These are phyloP conservation scores for Hydrotaea cyrtoneurina DNA, from an alignment of 2,888 invertebrate genomes.

Conservation along the genomic window DNA sequence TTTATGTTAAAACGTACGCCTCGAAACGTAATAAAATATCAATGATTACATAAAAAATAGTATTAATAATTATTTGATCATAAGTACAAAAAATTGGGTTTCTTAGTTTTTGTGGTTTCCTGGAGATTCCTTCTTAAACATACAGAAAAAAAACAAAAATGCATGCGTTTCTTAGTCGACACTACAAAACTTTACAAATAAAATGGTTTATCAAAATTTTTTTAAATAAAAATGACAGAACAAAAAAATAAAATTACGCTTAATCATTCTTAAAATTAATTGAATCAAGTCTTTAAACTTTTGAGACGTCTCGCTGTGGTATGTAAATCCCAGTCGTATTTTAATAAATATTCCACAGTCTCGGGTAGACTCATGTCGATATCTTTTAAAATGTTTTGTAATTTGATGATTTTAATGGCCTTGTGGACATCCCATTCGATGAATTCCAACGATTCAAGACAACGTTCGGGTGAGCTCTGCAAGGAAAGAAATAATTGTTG, in stretches of 20 bases:
- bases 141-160: slow-evolving; percentile 52
- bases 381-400: slow-evolving; percentile 78
- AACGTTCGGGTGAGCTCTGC: slow-evolving; percentile 87
- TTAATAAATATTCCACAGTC: slow-evolving; percentile 77
- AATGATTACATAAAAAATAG: slow-evolving; percentile 36
- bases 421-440: slow-evolving; percentile 94
- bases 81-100: slow-evolving; percentile 60
- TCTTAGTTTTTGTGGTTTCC: slow-evolving; percentile 11
- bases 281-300: slow-evolving; percentile 67
- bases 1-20: slow-evolving; percentile 24
- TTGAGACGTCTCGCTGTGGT: slow-evolving; percentile 77
- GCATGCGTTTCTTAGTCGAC: slow-evolving; percentile 42
- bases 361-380: slow-evolving; percentile 75
- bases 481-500: slow-evolving; percentile 36
- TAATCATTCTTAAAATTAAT: neutral
- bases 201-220: neutral
- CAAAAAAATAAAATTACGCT: neutral
- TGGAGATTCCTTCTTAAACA: slow-evolving; percentile 21
- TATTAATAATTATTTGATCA: slow-evolving; percentile 58
- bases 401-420: slow-evolving; percentile 87
- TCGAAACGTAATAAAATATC: slow-evolving; percentile 41
- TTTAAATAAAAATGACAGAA: neutral
- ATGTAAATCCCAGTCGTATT: slow-evolving; percentile 80
- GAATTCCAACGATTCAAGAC: slow-evolving; percentile 89
- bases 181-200: neutral